These are phyloP conservation scores for Erpobdella octoculata DNA, from an alignment of 2,888 invertebrate species.

Conservation along the genomic window DNA sequence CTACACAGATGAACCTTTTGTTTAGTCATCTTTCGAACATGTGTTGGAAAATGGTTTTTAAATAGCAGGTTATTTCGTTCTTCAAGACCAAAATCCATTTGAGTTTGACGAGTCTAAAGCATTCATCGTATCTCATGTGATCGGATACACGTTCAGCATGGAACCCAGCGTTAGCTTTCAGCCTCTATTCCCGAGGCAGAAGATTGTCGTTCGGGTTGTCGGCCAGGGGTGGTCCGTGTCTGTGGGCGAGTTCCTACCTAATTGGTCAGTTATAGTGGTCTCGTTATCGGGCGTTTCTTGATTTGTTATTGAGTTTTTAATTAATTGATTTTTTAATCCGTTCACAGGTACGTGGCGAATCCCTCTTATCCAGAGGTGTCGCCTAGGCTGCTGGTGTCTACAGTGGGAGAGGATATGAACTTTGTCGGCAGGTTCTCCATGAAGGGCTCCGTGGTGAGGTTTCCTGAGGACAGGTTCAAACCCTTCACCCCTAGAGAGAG, in stretches of 20 bases:
- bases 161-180: background rate
- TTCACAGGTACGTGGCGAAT: slow-evolving; percentile 21
- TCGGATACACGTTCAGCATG: slow-evolving; percentile 26
- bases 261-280: slow-evolving; percentile 28
- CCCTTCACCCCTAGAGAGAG: slow-evolving; percentile 31
- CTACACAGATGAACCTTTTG: too few relatives aligned
- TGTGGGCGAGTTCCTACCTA: slow-evolving; percentile 30
- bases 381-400: slow-evolving; percentile 23
- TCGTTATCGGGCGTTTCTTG: too few relatives aligned
- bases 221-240: slow-evolving; percentile 29
- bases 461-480: slow-evolving; percentile 6
- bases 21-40: too few relatives aligned
- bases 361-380: background rate
- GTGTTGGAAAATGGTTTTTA: too few relatives aligned
- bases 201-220: background rate
- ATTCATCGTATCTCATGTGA: slow-evolving; percentile 13
- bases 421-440: slow-evolving; percentile 22
- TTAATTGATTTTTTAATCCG: background rate
- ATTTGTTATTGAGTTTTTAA: too few relatives aligned
- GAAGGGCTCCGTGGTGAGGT: background rate
- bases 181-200: slow-evolving; percentile 9
- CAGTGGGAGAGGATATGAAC: slow-evolving; percentile 7
- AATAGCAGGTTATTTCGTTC: too few relatives aligned
- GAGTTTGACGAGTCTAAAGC: background rate
- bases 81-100: too few relatives aligned